Evolutionary conservation across 1,140 invertebrate species (phyloP), one percentile per base, ranked within the genome.

Genomic region (Chrysomallon squamiferum): DNA sequence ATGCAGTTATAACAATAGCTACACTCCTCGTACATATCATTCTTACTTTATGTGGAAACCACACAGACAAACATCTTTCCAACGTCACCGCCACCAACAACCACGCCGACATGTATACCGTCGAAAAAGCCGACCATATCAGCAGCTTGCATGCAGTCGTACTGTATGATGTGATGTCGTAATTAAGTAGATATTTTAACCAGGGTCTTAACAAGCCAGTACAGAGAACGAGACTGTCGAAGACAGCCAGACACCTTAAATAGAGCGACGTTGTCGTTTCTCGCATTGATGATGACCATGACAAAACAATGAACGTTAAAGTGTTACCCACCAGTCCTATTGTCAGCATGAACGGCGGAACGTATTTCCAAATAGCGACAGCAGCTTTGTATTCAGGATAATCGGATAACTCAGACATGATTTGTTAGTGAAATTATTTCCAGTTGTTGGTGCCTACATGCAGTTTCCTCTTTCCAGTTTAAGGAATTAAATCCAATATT

Each of bases 61-160:
- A 75, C 2, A 72, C 72, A 18, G 66, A 69, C 9, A 74, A 68
- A 25, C 72, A 67, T 6, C 78, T 43, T 52, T 80, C 74, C 18
- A 60, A 35, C 4, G 78, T 76, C 49, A 80, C 71, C 1, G 66
- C 60, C 13, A 75, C 74, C 11, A 78, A 47, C 0, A 73, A 54
- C 74, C 76, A 80, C 3, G 71, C 47, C 6, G 76, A 78, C 20
- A 47, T 59, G 22, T 75, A 65, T 11, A 60, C 30, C 0, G 59
- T 15, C 13, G 64, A 57, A 57, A 76, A 77, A 1, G 73, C 47
- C 3, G 71, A n/a, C 59, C 63, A 76, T 0, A 57, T 57, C 15
- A 73, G 68, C 2, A 71, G 11, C 54, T 73, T 73, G 65, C 78
- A 78, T 3, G 70, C 57, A 6, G 45, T 13, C 3, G 29, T 20